Evolutionary conservation across 2,113 vertebrate genomes (phyloP), one percentile per base, ranked within the genome.

Genomic region (Heloderma charlesbogerti): DNA sequence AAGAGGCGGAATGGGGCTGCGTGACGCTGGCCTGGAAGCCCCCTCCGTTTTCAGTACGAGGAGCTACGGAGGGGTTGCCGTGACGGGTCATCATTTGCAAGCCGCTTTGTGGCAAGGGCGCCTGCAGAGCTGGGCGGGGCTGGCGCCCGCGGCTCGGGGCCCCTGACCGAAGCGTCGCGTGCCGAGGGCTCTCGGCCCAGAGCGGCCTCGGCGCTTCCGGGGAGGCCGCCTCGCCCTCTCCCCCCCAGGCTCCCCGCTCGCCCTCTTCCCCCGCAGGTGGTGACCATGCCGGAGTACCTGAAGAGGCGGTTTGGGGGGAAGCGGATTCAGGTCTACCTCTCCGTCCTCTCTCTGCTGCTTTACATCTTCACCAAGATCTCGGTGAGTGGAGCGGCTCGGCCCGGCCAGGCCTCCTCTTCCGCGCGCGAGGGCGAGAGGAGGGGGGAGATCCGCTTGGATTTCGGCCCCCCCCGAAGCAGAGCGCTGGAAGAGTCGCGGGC

Each of bases 301-400:
- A 98, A 93, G 97, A 99, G 99, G 92, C 97, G 99, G 72, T 99
- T 99, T 79, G 99, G 99, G 69, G 99, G 99, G n/a, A 97, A 98
- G 12, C 96, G 99, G 7, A 99, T 99, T 91, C 98, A 98, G 83
- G 2, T 99, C 91, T 99, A 99, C 93, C 97, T 99, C 80, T 99
- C 99, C 0, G 1, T 99, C 83, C 98, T 99, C 16, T 99, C 99
- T 4, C 94, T 99, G 82, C 16, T 98, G 80, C 96, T 99, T 7
- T 99, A 99, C 78, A 94, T 99, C 83, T 99, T 99, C 95, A 99
- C 99, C 84, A 99, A 99, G 97, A 99, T 99, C 96, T 99, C 99
- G n/a, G 99, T 99, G 96, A 98, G 99, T 97, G 57, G 34, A 72
- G 45, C 18, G 16, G 25, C 45, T 13, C 40, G 34, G 16, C 29